A percentile compares a stretch with the other conserved stretches of the same genome.
Conservation (phyloP, 2,888 invertebrate species). For the Bhutanitis thaidina region DNA sequence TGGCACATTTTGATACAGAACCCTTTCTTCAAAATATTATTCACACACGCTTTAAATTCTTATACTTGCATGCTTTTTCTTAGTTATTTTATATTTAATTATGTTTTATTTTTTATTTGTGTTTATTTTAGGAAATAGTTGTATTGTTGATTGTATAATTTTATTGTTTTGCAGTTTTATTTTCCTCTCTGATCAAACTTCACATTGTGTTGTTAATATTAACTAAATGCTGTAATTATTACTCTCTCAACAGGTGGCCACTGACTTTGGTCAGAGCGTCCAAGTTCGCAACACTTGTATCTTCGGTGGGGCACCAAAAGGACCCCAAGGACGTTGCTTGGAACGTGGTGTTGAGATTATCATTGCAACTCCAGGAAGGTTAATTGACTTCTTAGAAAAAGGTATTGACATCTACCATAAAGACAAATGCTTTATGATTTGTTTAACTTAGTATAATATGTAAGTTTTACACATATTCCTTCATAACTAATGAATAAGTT, state of each 20-base stretch:
- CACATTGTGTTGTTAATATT: background rate
- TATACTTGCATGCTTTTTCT: background rate
- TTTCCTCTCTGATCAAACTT: no score
- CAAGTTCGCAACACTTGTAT: constrained; percentile 95
- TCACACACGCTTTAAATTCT: background rate
- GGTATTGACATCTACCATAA: no score
- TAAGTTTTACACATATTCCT: no score
- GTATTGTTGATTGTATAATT: no score
- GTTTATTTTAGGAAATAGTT: no score
- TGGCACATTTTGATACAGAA: background rate
- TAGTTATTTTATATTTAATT: background rate
- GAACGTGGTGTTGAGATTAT: constrained; percentile 95
- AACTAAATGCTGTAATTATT: background rate
- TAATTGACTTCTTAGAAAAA: constrained; percentile 96
- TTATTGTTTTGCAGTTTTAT: no score
- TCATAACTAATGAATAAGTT: no score
- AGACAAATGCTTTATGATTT: no score
- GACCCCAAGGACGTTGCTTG: constrained; percentile 91
- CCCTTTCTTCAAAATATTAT: background rate
- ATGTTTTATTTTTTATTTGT: background rate
- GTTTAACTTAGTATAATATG: no score
- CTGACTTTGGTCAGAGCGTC: constrained; percentile 93
- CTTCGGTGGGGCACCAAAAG: constrained; percentile 99
- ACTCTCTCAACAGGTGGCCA: constrained; percentile 84
- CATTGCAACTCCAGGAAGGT: constrained; percentile 96